Evolutionary conservation across 2,888 invertebrate genomes (phyloP), one percentile per base, ranked within the genome.

Genomic region (Cryptus viduatorius): DNA sequence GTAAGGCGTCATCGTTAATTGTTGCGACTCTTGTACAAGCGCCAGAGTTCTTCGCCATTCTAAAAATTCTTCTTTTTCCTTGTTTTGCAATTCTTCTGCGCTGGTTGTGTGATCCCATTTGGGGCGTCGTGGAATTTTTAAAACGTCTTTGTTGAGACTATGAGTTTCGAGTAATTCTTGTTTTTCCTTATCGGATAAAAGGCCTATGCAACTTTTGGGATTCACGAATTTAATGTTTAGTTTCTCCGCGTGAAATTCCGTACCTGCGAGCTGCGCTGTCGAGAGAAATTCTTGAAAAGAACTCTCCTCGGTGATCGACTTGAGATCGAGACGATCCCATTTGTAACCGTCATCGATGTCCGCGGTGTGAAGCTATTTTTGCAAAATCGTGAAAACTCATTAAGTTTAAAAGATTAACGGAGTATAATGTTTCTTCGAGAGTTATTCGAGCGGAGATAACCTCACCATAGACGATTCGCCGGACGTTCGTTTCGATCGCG

Each of bases 221-320:
- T 96, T 96, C 0, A 97, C 95, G 92, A 97, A 96, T 85, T 95
- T 96, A 5, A 98, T 95, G 91, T 98, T 98, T 1, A 98, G 93
- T 92, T 98, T 98, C 92, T 98, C 98, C 3, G 98, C 97, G 91
- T 97, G 96, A 93, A 99, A 99, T 93, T 99, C 98, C 0, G 97
- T 97, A 53, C 98, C 98, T 0, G 99, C 99, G 81, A 99, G 94
- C 94, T 99, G 97, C 0, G 99, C 99, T 0, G 98, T 99, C 0
- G 98, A 97, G 3, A 99, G 94, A 93, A 99, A 99, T 91, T 99
- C 99, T 94, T 99, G 98, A 84, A 99, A 96, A 0, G 98, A 98
- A n/a, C 97, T 98, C 93, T 99, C 98, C 89, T 99, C 99, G 0
- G 99, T 99, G 0, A 99, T 97, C 0, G 99, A 99, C 90, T 97